Percentiles rank a stretch among this genome's conserved stretches.
Conservation (phyloP, 2,113 vertebrate species). For the Thalassarche chlororhynchos region DNA sequence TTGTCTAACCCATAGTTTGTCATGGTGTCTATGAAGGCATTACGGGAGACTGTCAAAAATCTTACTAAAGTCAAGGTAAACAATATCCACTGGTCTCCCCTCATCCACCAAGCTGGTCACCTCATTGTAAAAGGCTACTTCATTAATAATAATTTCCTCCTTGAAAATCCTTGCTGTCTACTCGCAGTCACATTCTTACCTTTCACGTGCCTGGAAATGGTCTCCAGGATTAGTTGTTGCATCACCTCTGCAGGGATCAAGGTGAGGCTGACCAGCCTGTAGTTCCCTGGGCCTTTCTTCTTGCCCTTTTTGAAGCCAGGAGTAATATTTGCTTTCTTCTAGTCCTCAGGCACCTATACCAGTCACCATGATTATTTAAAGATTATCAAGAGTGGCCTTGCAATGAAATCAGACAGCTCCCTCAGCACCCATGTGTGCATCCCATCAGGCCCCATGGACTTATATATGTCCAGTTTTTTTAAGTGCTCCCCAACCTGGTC, state of each 20-base stretch:
- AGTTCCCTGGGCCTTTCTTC: neutral
- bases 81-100: neutral
- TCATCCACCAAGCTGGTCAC: neutral
- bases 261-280: neutral
- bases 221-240: neutral
- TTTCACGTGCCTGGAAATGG: neutral
- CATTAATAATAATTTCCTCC: neutral
- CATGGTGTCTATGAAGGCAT: neutral
- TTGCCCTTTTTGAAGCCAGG: neutral
- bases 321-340: neutral
- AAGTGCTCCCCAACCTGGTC: neutral
- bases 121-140: neutral
- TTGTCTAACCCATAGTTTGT: neutral
- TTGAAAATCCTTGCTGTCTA: neutral
- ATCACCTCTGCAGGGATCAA: neutral
- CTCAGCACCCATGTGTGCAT: neutral
- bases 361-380: neutral
- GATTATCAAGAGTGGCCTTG: neutral
- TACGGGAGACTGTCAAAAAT: neutral
- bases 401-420: neutral
- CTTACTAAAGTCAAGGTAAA: neutral
- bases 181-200: neutral
- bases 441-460: too few species aligned
- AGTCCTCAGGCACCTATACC: neutral
- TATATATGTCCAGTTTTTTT: rapidly evolving